A percentile compares a stretch with the other conserved stretches of the same genome.
These are phyloP conservation scores for Myotis planiceps DNA, from an alignment of 2,797 vertebrate species.

Conservation along the genomic window DNA sequence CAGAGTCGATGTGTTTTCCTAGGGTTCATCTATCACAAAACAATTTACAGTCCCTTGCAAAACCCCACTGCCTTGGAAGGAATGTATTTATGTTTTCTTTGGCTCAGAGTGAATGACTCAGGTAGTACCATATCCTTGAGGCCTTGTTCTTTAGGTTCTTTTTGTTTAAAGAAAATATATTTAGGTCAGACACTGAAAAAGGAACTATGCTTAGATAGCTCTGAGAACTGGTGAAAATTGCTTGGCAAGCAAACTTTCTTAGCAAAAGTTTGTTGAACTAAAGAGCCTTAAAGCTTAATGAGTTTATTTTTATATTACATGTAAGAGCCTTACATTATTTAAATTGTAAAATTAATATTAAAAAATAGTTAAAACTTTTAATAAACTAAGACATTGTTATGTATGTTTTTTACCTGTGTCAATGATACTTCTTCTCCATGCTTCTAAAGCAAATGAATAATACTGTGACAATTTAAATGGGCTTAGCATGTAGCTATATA, in stretches of 20 bases:
- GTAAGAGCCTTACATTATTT: background rate
- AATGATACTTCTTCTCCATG: background rate
- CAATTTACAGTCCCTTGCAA: slow-evolving; percentile 58
- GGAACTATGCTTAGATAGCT: slow-evolving; percentile 45
- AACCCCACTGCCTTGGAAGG: slow-evolving; percentile 52
- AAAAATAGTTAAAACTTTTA: background rate
- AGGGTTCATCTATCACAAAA: slow-evolving; percentile 74
- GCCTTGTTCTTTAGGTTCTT: slow-evolving; percentile 60
- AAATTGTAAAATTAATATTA: slow-evolving; percentile 4
- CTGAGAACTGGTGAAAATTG: slow-evolving; percentile 35
- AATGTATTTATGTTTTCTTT: slow-evolving; percentile 72
- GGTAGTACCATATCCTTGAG: slow-evolving; percentile 58
- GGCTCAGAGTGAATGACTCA: slow-evolving; percentile 53
- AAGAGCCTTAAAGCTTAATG: background rate
- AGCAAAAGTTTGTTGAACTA: slow-evolving; percentile 10
- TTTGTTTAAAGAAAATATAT: slow-evolving; percentile 73
- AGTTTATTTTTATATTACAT: background rate
- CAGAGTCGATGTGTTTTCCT: slow-evolving; percentile 55
- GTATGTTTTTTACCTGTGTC: background rate
- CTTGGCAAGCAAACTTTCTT: slow-evolving; percentile 49
- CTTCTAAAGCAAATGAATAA: background rate
- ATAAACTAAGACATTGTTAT: background rate
- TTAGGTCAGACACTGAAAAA: slow-evolving; percentile 67
- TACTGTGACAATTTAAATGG: background rate
- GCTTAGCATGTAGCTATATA: background rate